phyloP scores from a whole-genome alignment of 2,113 vertebrate species.

The Oxyruncus cristatus region DNA sequence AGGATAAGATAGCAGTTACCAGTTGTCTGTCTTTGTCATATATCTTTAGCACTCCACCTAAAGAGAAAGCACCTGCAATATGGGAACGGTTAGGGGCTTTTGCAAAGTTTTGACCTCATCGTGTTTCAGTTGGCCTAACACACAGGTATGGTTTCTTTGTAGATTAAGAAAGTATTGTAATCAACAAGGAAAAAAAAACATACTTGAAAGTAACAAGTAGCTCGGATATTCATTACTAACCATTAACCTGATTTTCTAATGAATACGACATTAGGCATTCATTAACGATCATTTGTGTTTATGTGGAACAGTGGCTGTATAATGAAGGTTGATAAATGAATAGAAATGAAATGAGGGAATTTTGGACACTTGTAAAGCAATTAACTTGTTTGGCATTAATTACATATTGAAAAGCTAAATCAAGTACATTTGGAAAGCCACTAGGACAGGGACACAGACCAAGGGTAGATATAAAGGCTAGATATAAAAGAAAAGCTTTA shows the following conservation, averaged over 20 bases:
- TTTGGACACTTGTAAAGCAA: slow-evolving; percentile 82
- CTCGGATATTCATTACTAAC: slow-evolving; percentile 73
- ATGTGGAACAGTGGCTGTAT: slow-evolving; percentile 74
- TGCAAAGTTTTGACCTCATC: slow-evolving; percentile 42
- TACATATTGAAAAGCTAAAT: slow-evolving; percentile 86
- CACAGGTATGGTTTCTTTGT: slow-evolving; percentile 67
- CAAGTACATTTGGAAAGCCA: slow-evolving; percentile 84
- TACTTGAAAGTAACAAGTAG: slow-evolving; percentile 68
- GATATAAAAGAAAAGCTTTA: slow-evolving; percentile 59
- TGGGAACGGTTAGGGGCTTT: not conserved
- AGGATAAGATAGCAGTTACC: not conserved
- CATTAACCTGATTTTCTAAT: slow-evolving; percentile 84
- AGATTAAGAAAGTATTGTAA: slow-evolving; percentile 63
- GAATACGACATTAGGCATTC: slow-evolving; percentile 81
- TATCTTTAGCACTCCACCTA: not conserved
- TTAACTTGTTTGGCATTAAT: slow-evolving; percentile 89
- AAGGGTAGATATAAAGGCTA: slow-evolving; percentile 71
- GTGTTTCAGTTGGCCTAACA: slow-evolving; percentile 35
- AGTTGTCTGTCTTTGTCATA: not conserved
- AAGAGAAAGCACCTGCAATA: slow-evolving; percentile 10
- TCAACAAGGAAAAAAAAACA: not conserved
- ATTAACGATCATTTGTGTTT: slow-evolving; percentile 83
- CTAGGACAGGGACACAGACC: slow-evolving; percentile 60
- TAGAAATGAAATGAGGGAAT: slow-evolving; percentile 81
- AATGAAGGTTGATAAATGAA: slow-evolving; percentile 81